Evolutionary conservation across 2,797 vertebrate species (phyloP), one percentile per base, ranked within the genome.

Genomic region (Parotocinclus haroldoi): DNA sequence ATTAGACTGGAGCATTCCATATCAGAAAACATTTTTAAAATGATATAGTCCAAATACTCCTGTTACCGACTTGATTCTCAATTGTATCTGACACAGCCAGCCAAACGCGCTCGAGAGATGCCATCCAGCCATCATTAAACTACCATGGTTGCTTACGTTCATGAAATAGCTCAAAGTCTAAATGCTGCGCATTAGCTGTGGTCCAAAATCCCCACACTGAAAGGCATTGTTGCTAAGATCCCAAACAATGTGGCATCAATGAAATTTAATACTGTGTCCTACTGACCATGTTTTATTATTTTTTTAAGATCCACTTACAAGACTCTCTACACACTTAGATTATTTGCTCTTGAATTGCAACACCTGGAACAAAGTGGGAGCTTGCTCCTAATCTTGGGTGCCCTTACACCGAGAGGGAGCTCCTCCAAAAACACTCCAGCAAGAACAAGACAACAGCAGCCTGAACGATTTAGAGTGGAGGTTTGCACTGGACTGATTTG

Each of bases 1-100:
- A 92, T 94, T 91, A 92, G 79, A 76, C 78, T 74, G 79, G 79
- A 75, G 74, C 89, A 91, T 93, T 91, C 88, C 89, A 83, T 74
- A 80, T 80, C 83, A 81, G 83, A 86, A 89, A 83, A 85, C 88
- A 81, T 83, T 88, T 88, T 88, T 85, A 85, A 89, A 84, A 85
- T 76, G 75, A 84, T 60, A 84, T 81, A 87, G 87, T 82, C 78
- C 78, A 45, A 83, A 85, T 86, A 81, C 86, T 90, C 85, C 81
- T 79, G 78, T 88, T 88, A 88, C 88, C 79, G 76, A 78, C 78
- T 77, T 79, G 78, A 84, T 85, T 84, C 84, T 76, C 74, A 66
- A 68, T 71, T 76, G 76, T 77, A 85, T 83, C 75, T 42, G 74
- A 76, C 54, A 65, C 50, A 44, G 50, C 9, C 51, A 10, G 55